Evolutionary conservation across 2,888 invertebrate genomes (phyloP), one percentile per base, ranked within the genome.

Genomic region (Muschampia plurimacula): DNA sequence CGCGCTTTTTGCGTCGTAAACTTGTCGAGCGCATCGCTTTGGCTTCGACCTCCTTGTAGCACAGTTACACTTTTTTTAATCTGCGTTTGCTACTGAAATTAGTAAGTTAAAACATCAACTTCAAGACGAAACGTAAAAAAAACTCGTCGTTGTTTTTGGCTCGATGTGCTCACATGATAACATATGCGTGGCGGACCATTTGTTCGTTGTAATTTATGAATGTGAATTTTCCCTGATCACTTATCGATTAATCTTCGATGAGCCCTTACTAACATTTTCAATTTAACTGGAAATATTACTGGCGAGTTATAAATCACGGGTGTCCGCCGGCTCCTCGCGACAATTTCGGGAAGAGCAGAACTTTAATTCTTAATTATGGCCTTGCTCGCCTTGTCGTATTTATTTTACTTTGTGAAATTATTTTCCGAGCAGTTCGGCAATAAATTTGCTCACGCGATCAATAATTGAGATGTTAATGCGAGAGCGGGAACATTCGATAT

Each of bases 321-420:
- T 81, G 82, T 84, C 82, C 83, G 83, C 80, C 79, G 82, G 83
- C 83, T 84, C 73, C 82, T 84, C 79, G 87, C 84, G 87, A 89
- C 89, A 89, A 88, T 89, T 90, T 89, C 80, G 83, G 86, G 84
- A 87, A 86, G 86, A 88, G 84, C 84, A 68, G 71, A 84, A 83
- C 79, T 91, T 89, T 89, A 90, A 91, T 90, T 89, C 90, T 91
- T 92, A 92, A 91, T 92, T 90, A 91, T 90, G 85, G 86, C 80
- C 83, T 85, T 84, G 85, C 84, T 85, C 78, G 83, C 79, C 83
- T 80, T 84, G 84, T 84, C 84, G 85, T 89, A 87, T 89, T 91
- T 89, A 90, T 91, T 90, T 88, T 87, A 84, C 85, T 86, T 85
- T 86, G 83, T 81, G 80, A 89, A 90, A 86, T 88, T 88, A 87